Conservation (phyloP, 2,797 vertebrate genomes). For the Diplodus sargus region DNA sequence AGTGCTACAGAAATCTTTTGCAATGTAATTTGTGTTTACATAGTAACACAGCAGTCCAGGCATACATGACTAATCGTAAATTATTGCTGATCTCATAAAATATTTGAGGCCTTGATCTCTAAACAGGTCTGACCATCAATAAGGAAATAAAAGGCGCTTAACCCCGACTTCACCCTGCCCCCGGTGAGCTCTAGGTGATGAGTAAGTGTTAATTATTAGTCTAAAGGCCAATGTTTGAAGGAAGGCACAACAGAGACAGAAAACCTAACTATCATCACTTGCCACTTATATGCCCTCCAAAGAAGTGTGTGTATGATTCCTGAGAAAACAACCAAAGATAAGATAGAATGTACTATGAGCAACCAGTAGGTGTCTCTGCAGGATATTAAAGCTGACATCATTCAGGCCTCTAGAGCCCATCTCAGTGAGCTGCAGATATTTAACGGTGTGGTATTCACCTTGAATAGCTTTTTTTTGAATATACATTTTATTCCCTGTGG, state of each 20-base stretch:
- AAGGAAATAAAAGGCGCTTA: slow-evolving; percentile 22
- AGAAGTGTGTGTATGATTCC: neutral
- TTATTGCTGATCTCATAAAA: neutral
- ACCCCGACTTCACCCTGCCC: neutral
- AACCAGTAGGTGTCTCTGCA: slow-evolving; percentile 67
- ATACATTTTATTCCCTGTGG: no score
- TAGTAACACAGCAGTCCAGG: neutral
- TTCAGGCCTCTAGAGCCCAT: neutral
- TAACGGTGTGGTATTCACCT: neutral
- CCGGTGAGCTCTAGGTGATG: neutral
- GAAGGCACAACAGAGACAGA: neutral
- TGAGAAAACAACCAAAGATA: neutral
- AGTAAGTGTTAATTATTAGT: slow-evolving; percentile 47
- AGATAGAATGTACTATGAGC: neutral
- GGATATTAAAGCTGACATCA: slow-evolving; percentile 13
- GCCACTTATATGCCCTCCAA: neutral
- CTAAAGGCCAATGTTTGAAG: neutral
- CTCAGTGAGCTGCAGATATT: neutral
- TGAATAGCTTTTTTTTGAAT: neutral
- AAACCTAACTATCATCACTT: neutral
- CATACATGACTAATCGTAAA: neutral
- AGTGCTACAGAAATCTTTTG: neutral
- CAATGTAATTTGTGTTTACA: neutral
- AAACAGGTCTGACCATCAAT: neutral
- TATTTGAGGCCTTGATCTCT: neutral